These are phyloP conservation scores for Chesias legatella DNA, from an alignment of 2,888 invertebrate genomes.

Conservation along the genomic window DNA sequence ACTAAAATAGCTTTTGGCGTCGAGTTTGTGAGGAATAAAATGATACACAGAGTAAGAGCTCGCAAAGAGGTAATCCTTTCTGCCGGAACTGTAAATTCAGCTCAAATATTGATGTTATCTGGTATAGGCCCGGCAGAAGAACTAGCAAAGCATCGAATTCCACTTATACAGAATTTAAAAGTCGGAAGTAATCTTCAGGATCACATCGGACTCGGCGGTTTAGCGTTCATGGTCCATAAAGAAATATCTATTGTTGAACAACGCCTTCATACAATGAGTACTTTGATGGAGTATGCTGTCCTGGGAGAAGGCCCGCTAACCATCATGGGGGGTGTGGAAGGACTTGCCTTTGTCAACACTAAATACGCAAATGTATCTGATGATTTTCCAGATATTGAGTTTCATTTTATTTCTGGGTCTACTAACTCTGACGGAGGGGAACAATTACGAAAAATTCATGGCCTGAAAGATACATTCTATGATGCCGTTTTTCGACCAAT, in stretches of 20 bases:
- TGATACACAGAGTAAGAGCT: slow-evolving; percentile 86
- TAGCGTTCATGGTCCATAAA: slow-evolving; percentile 90
- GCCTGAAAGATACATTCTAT: slow-evolving; percentile 87
- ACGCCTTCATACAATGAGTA: slow-evolving; percentile 88
- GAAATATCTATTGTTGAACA: slow-evolving; percentile 89
- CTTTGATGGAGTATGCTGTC: slow-evolving; percentile 90
- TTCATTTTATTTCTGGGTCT: slow-evolving; percentile 93
- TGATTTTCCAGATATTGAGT: slow-evolving; percentile 94
- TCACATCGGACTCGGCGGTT: slow-evolving; percentile 91
- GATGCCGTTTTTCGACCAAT: slow-evolving; percentile 87
- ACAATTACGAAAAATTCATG: slow-evolving; percentile 89
- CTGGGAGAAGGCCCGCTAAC: slow-evolving; percentile 92
- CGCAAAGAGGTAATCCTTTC: slow-evolving; percentile 93
- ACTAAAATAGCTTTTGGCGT: slow-evolving; percentile 90
- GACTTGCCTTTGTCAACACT: slow-evolving; percentile 93
- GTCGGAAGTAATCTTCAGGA: slow-evolving; percentile 95
- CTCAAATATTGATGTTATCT: slow-evolving; percentile 95
- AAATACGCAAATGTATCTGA: slow-evolving; percentile 89
- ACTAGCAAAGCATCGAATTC: slow-evolving; percentile 86
- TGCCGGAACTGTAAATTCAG: slow-evolving; percentile 95
- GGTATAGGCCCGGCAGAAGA: slow-evolving; percentile 91
- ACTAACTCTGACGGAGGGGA: slow-evolving; percentile 92
- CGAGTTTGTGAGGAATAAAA: slow-evolving; percentile 87
- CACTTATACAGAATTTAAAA: slow-evolving; percentile 88
- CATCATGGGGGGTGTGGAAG: slow-evolving; percentile 93